These are phyloP conservation scores for Parnassius glacialis DNA, from an alignment of 2,888 invertebrate genomes.

Conservation along the genomic window DNA sequence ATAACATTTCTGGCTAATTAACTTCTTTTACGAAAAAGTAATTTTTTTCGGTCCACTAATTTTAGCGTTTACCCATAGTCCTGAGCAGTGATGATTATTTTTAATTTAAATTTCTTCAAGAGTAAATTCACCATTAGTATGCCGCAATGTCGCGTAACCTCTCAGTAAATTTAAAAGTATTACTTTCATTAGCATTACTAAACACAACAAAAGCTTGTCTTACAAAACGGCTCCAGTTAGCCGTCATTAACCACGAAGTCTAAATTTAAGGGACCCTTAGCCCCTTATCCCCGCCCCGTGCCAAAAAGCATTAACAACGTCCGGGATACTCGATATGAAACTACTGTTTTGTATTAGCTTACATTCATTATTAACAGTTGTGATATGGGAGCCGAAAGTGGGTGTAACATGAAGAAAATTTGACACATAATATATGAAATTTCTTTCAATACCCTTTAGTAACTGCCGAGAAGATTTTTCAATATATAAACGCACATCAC, in stretches of 20 bases:
- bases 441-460: background rate
- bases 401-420: slow-evolving; percentile 37
- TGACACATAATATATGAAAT: slow-evolving; percentile 7
- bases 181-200: slow-evolving; percentile 35
- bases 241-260: slow-evolving; percentile 40
- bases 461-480: too few species aligned
- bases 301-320: slow-evolving; percentile 45
- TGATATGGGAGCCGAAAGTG: slow-evolving; percentile 34
- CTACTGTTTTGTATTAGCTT: slow-evolving; percentile 57
- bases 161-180: slow-evolving; percentile 20
- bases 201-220: slow-evolving; percentile 38
- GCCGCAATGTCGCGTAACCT: background rate
- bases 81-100: background rate
- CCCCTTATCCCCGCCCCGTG: slow-evolving; percentile 43
- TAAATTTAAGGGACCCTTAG: slow-evolving; percentile 40
- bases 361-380: slow-evolving; percentile 55
- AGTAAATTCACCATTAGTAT: slow-evolving; percentile 4
- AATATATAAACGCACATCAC: too few species aligned
- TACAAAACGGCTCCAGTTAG: slow-evolving; percentile 35
- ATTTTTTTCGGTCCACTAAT: too few species aligned
- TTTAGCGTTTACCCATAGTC: too few species aligned
- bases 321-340: slow-evolving; percentile 42
- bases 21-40: slow-evolving; percentile 2
- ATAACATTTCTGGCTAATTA: slow-evolving; percentile 2
- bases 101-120: background rate